Percentiles rank a stretch among this genome's conserved stretches.
Evolutionary conservation across 2,888 invertebrate genomes (phyloP).

Genomic region (Cosmorhoe ocellata): DNA sequence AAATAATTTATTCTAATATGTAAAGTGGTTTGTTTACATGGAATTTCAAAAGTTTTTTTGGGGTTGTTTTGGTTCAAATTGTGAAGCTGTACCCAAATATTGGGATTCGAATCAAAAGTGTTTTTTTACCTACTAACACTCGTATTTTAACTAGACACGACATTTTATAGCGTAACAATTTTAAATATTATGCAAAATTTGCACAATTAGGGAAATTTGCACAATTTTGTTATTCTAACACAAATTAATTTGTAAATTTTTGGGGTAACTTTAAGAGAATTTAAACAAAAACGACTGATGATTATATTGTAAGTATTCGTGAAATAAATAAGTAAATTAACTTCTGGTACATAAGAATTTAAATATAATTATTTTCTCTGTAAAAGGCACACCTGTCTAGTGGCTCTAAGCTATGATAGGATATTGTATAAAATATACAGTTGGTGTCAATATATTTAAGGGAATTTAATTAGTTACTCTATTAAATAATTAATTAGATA

Average conservation of each 20-base stretch:
- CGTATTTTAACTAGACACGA: too few relatives aligned
- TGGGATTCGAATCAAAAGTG: too few relatives aligned
- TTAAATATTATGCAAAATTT: too few relatives aligned
- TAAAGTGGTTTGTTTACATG: not conserved
- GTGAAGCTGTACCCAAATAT: too few relatives aligned
- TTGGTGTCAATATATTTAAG: constrained; percentile 17
- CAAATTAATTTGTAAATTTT: not conserved
- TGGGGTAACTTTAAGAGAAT: constrained; percentile 22
- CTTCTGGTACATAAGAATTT: constrained; percentile 10
- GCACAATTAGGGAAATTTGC: not conserved
- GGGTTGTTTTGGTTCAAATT: too few relatives aligned
- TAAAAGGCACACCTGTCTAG: constrained; percentile 31
- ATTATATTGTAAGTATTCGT: constrained; percentile 27
- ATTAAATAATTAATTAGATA: constrained; percentile 1
- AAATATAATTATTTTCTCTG: constrained; percentile 28
- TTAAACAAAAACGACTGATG: constrained; percentile 35
- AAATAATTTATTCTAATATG: constrained; percentile 4
- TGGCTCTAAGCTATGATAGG: constrained; percentile 33
- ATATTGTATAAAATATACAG: constrained; percentile 7
- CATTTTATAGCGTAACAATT: too few relatives aligned
- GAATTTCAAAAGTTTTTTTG: too few relatives aligned
- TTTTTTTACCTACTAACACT: too few relatives aligned
- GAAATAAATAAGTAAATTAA: constrained; percentile 6
- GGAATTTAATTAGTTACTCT: constrained; percentile 8
- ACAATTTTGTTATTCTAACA: constrained; percentile 12